Conservation (phyloP, 37 sponge, comb jelly and placozoan genomes). For the Aphrocallistes beatrix region DNA sequence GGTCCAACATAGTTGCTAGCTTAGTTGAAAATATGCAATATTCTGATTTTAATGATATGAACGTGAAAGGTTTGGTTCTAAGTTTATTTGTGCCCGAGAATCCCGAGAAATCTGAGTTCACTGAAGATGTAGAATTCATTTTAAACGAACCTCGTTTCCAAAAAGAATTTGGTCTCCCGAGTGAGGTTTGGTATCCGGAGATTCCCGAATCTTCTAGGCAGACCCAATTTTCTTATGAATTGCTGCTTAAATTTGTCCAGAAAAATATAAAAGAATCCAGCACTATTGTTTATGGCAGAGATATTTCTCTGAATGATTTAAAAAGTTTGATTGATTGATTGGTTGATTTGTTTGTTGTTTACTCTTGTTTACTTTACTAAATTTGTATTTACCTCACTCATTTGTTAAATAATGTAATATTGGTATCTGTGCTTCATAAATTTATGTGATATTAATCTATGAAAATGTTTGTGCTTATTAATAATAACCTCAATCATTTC, state of each 20-base stretch:
- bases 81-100: neutral
- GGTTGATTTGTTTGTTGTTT: neutral
- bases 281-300: conserved; percentile 8
- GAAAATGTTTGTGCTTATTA: neutral
- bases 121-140: neutral
- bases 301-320: neutral
- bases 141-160: neutral
- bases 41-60: neutral
- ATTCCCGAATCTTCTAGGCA: neutral
- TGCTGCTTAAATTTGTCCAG: neutral
- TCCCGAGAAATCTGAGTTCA: neutral
- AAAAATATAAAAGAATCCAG: neutral
- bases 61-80: neutral
- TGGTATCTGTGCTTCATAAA: neutral
- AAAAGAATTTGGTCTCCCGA: neutral
- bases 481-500: neutral
- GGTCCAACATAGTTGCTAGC: neutral
- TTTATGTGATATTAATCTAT: neutral
- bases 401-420: neutral
- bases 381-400: neutral
- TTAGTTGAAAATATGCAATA: neutral
- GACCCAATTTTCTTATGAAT: neutral
- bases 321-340: neutral
- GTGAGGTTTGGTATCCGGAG: neutral
- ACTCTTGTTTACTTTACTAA: neutral